Conservation (phyloP, 2,113 vertebrate genomes). For the Gorilla gorilla region DNA sequence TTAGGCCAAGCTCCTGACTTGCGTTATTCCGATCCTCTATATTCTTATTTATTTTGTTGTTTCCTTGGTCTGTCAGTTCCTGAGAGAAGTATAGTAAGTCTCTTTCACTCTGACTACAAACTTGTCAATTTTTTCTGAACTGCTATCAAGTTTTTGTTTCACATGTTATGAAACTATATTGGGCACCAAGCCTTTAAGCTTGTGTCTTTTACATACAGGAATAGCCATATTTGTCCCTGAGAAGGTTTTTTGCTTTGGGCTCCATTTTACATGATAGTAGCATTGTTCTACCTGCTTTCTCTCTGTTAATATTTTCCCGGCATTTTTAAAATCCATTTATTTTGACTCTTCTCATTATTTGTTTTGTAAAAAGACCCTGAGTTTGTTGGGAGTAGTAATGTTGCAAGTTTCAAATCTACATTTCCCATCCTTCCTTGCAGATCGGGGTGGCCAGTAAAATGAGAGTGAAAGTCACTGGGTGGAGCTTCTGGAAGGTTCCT, state of each 20-base stretch:
- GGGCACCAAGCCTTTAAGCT: neutral
- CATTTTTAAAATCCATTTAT: neutral
- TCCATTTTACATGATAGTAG: neutral
- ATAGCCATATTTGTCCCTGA: neutral
- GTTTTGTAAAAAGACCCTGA: neutral
- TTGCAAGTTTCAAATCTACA: neutral
- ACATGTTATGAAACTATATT: neutral
- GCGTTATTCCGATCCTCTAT: neutral
- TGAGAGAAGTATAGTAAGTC: neutral
- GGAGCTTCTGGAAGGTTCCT: neutral
- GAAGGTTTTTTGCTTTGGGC: neutral
- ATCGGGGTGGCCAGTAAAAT: neutral
- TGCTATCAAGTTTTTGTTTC: neutral
- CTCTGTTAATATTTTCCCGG: neutral
- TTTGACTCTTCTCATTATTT: neutral
- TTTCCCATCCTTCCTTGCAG: neutral
- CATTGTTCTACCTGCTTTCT: neutral
- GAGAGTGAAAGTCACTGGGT: neutral
- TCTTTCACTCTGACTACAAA: neutral
- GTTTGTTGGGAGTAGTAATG: neutral
- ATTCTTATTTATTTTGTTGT: neutral
- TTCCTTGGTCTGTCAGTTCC: neutral
- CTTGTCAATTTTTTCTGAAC: neutral
- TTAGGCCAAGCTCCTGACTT: neutral
- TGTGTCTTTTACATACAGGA: neutral